Base-by-base conservation (phyloP, 35 echinoderm and acorn worm genomes). In the Eucidaris tribuloides region DNA sequence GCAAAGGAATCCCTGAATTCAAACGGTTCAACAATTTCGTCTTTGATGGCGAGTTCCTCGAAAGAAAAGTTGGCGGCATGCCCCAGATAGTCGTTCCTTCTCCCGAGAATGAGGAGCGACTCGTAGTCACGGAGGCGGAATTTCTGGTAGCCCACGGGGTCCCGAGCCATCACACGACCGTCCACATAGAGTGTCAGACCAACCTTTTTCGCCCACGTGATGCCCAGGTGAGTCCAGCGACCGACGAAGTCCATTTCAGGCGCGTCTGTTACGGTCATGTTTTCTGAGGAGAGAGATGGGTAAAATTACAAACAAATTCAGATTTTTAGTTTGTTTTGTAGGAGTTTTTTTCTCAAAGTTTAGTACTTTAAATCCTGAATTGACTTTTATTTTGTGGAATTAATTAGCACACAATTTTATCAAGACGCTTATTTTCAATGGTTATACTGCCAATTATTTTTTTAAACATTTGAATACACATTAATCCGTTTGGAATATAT, bases 81-180 rank as follows among this genome's bases (percentile, higher is more conserved):
- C 31, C 84, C 88, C 27, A 96, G 42, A 64, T 70, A 96, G 72
- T 96, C 93, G 41, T 96, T 96, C 72, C 93, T 82, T 49, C 93
- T 77, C 11, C 93, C 93, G 0, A 96, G 58, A 29, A 96, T 87
- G 15, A 96, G 70, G 44, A 38, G 22, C 1, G 83, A 84, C 71
- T 96, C 66, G 22, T 68, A 64, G 55, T 96, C 89, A 0, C 58
- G 58, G 28, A 13, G 49, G 9, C 93, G 65, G 37, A 84, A 91
- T 63, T 91, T 96, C 25, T 85, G 84, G 82, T 91, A 87, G 20
- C 93, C 93, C 6, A 60, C 76, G 2, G 84, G 72, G 76, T 96
- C 93, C 15, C 68, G 48, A 30, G 93, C 84, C n/a, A 86, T 52
- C 37, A 87, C 25, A 2, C 66, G 23, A 39, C 93, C 93, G 40